Evolutionary conservation across 2,797 vertebrate genomes (phyloP), one percentile per base, ranked within the genome.

Genomic region (Argya squamiceps): DNA sequence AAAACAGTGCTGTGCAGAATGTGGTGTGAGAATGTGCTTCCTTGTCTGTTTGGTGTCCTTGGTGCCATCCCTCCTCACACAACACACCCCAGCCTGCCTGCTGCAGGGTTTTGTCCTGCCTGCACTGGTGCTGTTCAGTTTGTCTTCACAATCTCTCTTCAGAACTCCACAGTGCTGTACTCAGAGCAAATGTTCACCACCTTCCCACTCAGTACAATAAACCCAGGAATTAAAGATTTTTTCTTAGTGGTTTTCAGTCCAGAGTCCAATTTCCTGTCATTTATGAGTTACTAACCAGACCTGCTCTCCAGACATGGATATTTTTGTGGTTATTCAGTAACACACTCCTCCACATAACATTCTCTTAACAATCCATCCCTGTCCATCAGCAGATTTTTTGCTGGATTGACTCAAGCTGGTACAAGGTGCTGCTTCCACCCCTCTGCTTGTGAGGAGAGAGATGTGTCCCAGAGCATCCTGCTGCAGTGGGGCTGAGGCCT

Each of bases 321-420:
- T 15, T 49, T 88, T 83, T 76, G 34, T 29, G 24, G 37, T 59
- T 63, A 56, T 43, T 44, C 46, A 55, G 26, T 27, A 49, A 41
- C 13, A 0, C 21, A 19, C 15, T 55, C 20, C 27, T 36, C 12
- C 55, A 12, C 7, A 1, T 47, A 63, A 37, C 1, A 1, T 50
- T 70, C 30, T 44, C 22, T 4, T 4, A 19, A 0, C 12, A 44
- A 30, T 50, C 39, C 10, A 1, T 49, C 58, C 21, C 2, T 24
- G 11, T 43, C 16, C 13, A 2, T 29, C n/a, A 10, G 46, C 32
- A 73, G 60, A 10, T 39, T 3, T 1, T 26, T 52, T 39, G 37
- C 29, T 78, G 78, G 23, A 11, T 52, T 44, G 16, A 12, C 53
- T 84, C 11, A 16, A 12, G 62, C 32, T 75, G 63, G 4, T 37